A percentile compares a stretch with the other conserved stretches of the same genome.
Evolutionary conservation across 2,797 vertebrate genomes (phyloP).

Genomic region (Pteropus rufus): DNA sequence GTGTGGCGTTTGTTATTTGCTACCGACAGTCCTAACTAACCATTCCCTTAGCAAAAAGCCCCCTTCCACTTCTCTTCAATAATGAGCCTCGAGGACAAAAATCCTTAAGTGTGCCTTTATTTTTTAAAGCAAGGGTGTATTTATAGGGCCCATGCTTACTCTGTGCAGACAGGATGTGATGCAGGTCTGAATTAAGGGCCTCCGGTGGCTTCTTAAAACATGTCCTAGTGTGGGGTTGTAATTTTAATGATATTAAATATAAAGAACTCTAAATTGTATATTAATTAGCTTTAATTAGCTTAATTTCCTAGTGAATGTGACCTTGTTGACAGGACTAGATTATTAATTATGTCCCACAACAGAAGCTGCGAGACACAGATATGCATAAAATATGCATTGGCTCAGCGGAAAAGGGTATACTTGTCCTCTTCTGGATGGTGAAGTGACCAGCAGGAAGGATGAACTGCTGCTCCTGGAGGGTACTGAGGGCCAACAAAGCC

Average conservation of each 20-base stretch:
- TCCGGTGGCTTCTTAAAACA: neutral
- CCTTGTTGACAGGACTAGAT: neutral
- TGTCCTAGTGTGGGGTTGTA: neutral
- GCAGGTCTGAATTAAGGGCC: neutral
- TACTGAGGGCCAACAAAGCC: neutral
- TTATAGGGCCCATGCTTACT: neutral
- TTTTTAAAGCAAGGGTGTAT: neutral
- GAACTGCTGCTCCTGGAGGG: neutral
- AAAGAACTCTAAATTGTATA: neutral
- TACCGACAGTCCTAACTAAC: neutral
- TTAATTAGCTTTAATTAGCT: neutral
- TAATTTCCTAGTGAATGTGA: neutral
- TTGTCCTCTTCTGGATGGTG: neutral
- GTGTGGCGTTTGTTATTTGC: neutral
- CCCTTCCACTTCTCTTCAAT: neutral
- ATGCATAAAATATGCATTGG: neutral
- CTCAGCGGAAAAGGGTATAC: neutral
- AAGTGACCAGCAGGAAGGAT: neutral
- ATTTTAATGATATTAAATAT: constrained; percentile 36
- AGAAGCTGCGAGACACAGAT: neutral
- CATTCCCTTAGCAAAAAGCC: neutral
- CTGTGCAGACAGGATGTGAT: neutral
- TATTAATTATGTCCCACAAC: neutral
- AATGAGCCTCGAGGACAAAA: neutral
- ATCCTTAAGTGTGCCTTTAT: neutral